Evolutionary conservation across 2,797 vertebrate species (phyloP).

Genomic region (Leptoclinus maculatus): DNA sequence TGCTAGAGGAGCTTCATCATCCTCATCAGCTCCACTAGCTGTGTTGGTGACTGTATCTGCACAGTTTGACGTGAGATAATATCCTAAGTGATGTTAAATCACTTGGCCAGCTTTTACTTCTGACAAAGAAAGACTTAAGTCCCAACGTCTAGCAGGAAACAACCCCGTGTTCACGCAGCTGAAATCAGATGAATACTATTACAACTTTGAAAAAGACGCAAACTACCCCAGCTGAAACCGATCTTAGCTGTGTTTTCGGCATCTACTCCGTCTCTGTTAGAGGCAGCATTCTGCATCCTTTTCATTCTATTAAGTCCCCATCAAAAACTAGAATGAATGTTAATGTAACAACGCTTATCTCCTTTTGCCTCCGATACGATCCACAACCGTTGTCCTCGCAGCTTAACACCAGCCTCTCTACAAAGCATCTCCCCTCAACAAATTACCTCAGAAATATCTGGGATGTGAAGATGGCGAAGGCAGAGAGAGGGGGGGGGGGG

Average conservation of each 20-base stretch:
- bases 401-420: slow-evolving; percentile 13
- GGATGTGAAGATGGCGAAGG: slow-evolving; percentile 43
- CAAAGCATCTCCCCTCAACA: slow-evolving; percentile 27
- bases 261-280: background rate
- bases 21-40: background rate
- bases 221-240: background rate
- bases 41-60: background rate
- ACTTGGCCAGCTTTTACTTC: background rate
- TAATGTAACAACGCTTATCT: background rate
- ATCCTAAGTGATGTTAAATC: background rate
- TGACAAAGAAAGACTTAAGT: background rate
- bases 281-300: background rate
- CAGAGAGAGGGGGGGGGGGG: background rate
- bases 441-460: slow-evolving; percentile 57
- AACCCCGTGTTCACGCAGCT: too few species aligned
- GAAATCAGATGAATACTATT: background rate
- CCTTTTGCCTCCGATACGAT: background rate
- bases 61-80: background rate
- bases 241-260: slow-evolving; percentile 1
- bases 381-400: background rate
- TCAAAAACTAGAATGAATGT: slow-evolving; percentile 15
- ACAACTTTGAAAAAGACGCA: background rate
- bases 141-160: too few species aligned
- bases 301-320: background rate
- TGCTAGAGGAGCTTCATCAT: background rate